Percentiles rank a stretch among this genome's conserved stretches.
Evolutionary conservation across 92 coral and sea anemone genomes (phyloP).

Genomic region (Phenganax subtilis): DNA sequence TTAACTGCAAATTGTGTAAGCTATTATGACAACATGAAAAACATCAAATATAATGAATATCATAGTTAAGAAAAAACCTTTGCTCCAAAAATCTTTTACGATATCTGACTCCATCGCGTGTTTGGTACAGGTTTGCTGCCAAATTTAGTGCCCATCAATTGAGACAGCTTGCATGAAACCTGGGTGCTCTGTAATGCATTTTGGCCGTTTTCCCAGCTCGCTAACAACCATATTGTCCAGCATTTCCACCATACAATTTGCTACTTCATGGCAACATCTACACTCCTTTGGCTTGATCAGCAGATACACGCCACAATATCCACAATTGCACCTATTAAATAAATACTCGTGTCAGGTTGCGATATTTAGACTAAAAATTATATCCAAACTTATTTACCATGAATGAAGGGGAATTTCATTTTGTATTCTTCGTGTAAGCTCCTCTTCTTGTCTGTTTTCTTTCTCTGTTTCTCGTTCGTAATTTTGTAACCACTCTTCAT

Average conservation of each 20-base stretch:
- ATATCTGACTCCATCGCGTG: constrained; percentile 5
- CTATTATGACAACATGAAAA: not conserved
- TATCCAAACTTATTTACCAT: not conserved
- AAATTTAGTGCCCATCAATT: constrained; percentile 3
- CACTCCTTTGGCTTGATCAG: not conserved
- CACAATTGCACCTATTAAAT: not conserved
- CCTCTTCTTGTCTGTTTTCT: not conserved
- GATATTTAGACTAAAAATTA: not conserved
- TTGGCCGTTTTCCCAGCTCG: not conserved
- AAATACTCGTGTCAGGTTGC: not conserved
- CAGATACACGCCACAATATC: not conserved
- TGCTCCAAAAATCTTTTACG: constrained; percentile 19
- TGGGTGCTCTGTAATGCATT: constrained; percentile 4
- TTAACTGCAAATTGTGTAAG: too few species aligned
- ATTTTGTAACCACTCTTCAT: not conserved
- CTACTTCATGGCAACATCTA: constrained; percentile 17
- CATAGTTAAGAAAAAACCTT: constrained; percentile 2
- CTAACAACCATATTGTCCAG: constrained; percentile 8
- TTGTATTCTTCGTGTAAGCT: not conserved
- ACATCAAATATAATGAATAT: not conserved
- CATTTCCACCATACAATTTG: constrained; percentile 15
- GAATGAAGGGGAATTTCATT: not conserved
- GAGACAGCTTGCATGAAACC: constrained; percentile 19
- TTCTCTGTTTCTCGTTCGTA: not conserved
- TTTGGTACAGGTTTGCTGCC: constrained; percentile 17